Conservation (phyloP, 2,797 vertebrate genomes). For the Acomys russatus region DNA sequence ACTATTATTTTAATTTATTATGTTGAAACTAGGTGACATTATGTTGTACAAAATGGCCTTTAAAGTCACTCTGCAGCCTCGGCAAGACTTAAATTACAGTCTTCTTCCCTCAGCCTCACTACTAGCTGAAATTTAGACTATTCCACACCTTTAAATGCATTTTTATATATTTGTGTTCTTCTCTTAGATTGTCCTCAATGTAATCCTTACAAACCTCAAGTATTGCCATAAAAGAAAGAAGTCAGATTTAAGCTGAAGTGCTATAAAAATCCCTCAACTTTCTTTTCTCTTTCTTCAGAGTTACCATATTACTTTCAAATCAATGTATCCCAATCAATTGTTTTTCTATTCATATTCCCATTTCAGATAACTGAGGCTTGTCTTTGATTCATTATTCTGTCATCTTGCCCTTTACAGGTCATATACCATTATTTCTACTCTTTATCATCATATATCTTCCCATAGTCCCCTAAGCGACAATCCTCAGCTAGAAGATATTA, state of each 20-base stretch:
- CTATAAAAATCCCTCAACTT: not conserved
- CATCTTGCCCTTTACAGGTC: constrained; percentile 2
- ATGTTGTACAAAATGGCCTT: not conserved
- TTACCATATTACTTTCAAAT: constrained; percentile 30
- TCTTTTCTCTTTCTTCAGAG: not conserved
- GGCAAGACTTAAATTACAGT: no score
- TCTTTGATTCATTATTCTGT: constrained; percentile 17
- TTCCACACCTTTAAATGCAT: not conserved
- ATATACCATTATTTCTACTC: not conserved
- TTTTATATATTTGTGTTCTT: not conserved
- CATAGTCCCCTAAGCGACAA: not conserved
- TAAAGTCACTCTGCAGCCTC: not conserved
- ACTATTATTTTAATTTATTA: not conserved
- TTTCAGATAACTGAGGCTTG: not conserved
- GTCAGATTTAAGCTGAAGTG: not conserved
- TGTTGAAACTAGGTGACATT: not conserved
- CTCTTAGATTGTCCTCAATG: not conserved
- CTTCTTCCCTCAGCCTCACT: not conserved
- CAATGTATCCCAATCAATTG: not conserved
- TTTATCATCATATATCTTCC: not conserved
- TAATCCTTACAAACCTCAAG: not conserved
- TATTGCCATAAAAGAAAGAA: constrained; percentile 2
- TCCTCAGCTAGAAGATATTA: not conserved
- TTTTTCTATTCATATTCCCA: constrained; percentile 19
- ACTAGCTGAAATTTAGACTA: no score